Evolutionary conservation across 2,888 invertebrate genomes (phyloP), one percentile per base, ranked within the genome.

Genomic region (Disparrhopalites patrizii): DNA sequence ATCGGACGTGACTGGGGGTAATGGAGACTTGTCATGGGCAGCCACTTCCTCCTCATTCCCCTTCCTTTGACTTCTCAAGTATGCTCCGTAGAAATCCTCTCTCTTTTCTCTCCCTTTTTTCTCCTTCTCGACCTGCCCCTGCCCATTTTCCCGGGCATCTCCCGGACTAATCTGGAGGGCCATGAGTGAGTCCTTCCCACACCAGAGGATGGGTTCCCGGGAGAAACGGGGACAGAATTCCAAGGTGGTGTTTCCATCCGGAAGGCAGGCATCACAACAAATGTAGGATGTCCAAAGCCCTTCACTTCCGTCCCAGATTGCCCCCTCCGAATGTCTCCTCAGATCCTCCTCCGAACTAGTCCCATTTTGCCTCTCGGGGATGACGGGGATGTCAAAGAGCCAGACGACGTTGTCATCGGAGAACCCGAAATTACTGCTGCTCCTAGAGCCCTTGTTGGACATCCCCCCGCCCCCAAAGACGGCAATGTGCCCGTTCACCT

Each of bases 261-360:
- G 73, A 38, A 73, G 70, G 66, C 75, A 75, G 54, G 70, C 72
- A 67, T 75, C 75, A 67, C 70, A 76, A 67, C 77, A 77, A 36
- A 76, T 70, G 66, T 76, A 77, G 27, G 76, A 73, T 8, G 76
- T 77, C 77, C 77, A 77, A 54, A 75, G 66, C 57, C 70, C 74
- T 47, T 72, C 73, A 23, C 71, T 70, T 13, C 60, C 61, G 50
- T 56, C 63, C 20, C 54, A 56, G 20, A 36, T n/a, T 23, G 30
- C 54, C 23, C 33, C 51, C 52, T 52, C 40, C 54, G 36, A 47
- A 33, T 36, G 50, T 36, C 60, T 65, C 31, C 18, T 61, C 3
- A n/a, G 8, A 7, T 8, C 8, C 2, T 25, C 23, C 18, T 18
- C 13, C 3, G 2, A 5, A 10, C 13, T 40, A 30, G 31, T 4